Evolutionary conservation across 2,113 vertebrate genomes (phyloP), one percentile per base, ranked within the genome.

Genomic region (Nestor notabilis): DNA sequence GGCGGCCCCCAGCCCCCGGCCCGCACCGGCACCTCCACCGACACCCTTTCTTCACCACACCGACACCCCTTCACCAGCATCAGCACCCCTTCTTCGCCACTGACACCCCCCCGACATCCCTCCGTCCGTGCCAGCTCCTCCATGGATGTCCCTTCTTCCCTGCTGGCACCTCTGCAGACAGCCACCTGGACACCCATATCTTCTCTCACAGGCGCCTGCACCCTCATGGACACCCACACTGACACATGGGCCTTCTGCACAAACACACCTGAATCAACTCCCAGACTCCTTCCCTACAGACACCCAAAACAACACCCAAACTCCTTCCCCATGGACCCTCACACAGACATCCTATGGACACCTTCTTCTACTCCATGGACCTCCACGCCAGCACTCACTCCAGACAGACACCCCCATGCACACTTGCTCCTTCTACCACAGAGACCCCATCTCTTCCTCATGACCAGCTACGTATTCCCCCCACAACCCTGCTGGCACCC

Each of bases 151-250:
- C 27, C 11, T 25, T 2, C 35, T 55, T 63, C 21, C 13, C 4
- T 20, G 19, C 55, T 41, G 39, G 20, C 61, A 7, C 20, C 65
- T 58, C 33, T 44, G 14, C 11, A 11, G 74, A 17, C 71, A 41
- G 39, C 61, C 58, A 21, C 43, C 11, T 25, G 37, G 55, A 29
- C 39, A 39, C 39, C 39, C 39, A 39, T 39, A 39, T 39, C 39
- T 39, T 39, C 39, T 39, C 39, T 39, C 39, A 39, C 39, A 39
- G 39, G 39, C 44, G 49, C 49, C 47, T 27, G 5, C 33, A 1
- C 44, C 41, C n/a, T 33, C 11, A 1, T 0, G 4, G 39, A 11
- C 9, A 28, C 3, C 9, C 7, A 1, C n/a, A 10, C 78, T 4
- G 7, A 10, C 63, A 29, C 23, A 35, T 17, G 10, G 11, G n/a